These are phyloP conservation scores for Helleia helle DNA, from an alignment of 2,888 invertebrate genomes.

Conservation along the genomic window DNA sequence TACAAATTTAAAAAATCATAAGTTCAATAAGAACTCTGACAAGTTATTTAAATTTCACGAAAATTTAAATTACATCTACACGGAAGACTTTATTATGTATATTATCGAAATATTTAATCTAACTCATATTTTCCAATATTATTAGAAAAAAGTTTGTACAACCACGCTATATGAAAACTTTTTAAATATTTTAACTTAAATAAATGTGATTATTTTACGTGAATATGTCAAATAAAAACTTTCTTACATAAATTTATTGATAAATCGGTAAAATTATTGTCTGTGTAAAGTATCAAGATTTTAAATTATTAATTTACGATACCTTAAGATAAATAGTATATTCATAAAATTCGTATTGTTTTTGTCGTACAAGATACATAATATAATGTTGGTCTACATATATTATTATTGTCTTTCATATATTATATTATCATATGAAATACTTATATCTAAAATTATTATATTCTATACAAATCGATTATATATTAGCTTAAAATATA, in stretches of 20 bases:
- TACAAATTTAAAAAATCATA: conserved; percentile 18
- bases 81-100: conserved; percentile 67
- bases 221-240: no score
- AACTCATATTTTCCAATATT: background rate
- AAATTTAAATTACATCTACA: conserved; percentile 39
- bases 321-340: conserved; percentile 4
- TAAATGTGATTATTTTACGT: background rate
- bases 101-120: conserved; percentile 18
- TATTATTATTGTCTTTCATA: conserved; percentile 49
- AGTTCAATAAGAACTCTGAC: conserved; percentile 52
- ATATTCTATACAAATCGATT: background rate
- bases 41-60: conserved; percentile 8
- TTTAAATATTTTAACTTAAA: no score
- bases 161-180: no score
- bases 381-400: conserved; percentile 45
- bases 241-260: no score
- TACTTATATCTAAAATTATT: conserved; percentile 20
- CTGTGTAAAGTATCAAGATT: no score
- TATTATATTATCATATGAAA: conserved; percentile 43
- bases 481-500: background rate
- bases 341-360: conserved; percentile 8
- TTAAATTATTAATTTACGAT: background rate
- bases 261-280: no score
- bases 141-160: conserved; percentile 1
- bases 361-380: conserved; percentile 19